A percentile compares a stretch with the other conserved stretches of the same genome.
Conservation (phyloP, 2,888 invertebrate genomes). For the Metallyticus violacea region DNA sequence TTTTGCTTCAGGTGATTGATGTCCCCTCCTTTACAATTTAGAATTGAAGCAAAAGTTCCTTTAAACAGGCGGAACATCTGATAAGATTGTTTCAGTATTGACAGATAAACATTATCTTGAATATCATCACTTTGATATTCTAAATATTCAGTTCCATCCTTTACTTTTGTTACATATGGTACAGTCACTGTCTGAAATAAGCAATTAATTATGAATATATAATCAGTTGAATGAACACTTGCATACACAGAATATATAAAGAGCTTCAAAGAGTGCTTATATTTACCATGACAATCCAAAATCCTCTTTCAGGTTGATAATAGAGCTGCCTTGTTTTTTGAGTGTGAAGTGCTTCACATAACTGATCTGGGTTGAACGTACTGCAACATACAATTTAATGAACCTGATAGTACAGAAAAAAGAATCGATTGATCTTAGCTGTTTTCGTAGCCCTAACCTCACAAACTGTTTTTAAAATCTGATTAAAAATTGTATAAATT, state of each 20-base stretch:
- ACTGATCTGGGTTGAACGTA: slow-evolving; percentile 74
- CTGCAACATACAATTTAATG: slow-evolving; percentile 46
- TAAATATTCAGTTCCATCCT: slow-evolving; percentile 64
- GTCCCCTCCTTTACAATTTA: slow-evolving; percentile 52
- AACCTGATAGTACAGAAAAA: too few relatives aligned
- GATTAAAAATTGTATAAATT: too few relatives aligned
- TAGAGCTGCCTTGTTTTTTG: slow-evolving; percentile 86
- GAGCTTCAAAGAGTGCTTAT: background rate
- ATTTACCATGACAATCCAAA: slow-evolving; percentile 87
- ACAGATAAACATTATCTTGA: slow-evolving; percentile 69
- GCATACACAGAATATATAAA: background rate
- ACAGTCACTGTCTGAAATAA: slow-evolving; percentile 67
- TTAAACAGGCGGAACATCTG: slow-evolving; percentile 82
- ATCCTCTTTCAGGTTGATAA: slow-evolving; percentile 80
- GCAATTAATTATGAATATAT: background rate
- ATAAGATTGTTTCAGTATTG: slow-evolving; percentile 73
- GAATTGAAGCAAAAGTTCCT: slow-evolving; percentile 68
- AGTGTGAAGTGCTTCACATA: slow-evolving; percentile 83
- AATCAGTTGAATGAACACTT: background rate
- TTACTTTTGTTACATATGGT: slow-evolving; percentile 66
- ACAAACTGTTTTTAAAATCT: too few relatives aligned
- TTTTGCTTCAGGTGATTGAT: slow-evolving; percentile 62
- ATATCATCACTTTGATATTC: slow-evolving; percentile 83
- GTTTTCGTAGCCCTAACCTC: too few relatives aligned
- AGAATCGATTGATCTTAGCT: too few relatives aligned